Conservation (phyloP, 1,140 invertebrate genomes). For the Pseudachorutes palmiensis region DNA sequence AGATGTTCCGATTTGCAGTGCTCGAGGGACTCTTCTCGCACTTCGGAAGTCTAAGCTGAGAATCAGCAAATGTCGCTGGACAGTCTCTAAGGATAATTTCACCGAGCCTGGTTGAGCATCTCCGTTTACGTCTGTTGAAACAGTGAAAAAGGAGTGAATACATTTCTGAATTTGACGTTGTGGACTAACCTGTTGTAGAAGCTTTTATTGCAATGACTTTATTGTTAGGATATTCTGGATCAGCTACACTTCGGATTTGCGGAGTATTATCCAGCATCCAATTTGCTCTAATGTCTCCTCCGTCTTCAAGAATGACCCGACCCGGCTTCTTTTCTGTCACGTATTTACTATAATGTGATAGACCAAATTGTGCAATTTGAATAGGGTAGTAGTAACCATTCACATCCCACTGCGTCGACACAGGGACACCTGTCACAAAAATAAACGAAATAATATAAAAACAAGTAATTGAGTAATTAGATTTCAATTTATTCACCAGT, state of each 20-base stretch:
- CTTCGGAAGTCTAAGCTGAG: constrained; percentile 35
- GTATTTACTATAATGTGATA: constrained; percentile 95
- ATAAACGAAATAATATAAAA: too few relatives aligned
- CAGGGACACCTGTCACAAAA: constrained; percentile 45
- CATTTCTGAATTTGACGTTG: too few relatives aligned
- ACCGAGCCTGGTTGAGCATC: neutral
- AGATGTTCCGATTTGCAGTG: constrained; percentile 6
- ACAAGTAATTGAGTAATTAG: neutral
- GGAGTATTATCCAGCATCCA: constrained; percentile 31
- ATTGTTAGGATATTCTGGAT: constrained; percentile 16
- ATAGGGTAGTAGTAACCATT: constrained; percentile 92
- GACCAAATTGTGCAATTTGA: constrained; percentile 94
- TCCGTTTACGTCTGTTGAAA: neutral
- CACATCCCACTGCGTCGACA: constrained; percentile 54
- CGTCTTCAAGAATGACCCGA: constrained; percentile 62
- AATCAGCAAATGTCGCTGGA: constrained; percentile 16
- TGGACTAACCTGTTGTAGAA: too few relatives aligned
- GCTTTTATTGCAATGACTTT: constrained; percentile 35
- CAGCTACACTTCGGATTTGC: constrained; percentile 9
- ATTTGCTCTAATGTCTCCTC: constrained; percentile 51
- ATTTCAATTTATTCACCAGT: constrained; percentile 52
- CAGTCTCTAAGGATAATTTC: neutral
- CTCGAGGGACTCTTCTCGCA: constrained; percentile 11
- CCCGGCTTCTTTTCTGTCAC: constrained; percentile 67
- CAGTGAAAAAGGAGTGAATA: neutral